Conservation (phyloP, 2,888 invertebrate species). For the Drosophila robusta region DNA sequence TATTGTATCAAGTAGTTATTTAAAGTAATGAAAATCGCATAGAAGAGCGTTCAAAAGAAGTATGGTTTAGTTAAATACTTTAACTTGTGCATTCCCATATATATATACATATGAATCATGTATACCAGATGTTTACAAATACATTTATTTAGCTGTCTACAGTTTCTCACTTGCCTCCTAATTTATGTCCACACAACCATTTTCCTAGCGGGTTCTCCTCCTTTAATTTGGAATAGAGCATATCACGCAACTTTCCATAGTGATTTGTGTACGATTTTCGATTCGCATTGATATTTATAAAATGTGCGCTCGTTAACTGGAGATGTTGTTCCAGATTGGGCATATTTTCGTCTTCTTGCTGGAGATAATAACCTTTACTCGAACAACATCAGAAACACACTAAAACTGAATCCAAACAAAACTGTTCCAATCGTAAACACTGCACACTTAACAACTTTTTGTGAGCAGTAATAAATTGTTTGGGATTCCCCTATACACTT, state of each 20-base stretch:
- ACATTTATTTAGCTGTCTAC: too few species aligned
- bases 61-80: too few species aligned
- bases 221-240: not conserved
- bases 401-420: not conserved
- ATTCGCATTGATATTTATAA: not conserved
- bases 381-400: not conserved
- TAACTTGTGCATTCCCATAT: too few species aligned
- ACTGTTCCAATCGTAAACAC: too few species aligned
- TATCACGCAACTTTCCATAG: not conserved
- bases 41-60: too few species aligned
- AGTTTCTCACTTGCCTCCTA: not conserved
- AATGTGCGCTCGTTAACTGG: not conserved
- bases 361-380: not conserved
- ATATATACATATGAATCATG: too few species aligned
- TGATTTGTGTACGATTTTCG: constrained; percentile 1
- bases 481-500: too few species aligned
- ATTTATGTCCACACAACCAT: constrained; percentile 1
- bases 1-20: too few species aligned
- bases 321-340: not conserved
- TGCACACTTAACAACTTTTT: too few species aligned
- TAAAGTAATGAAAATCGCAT: not conserved
- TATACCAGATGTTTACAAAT: too few species aligned
- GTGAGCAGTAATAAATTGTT: too few species aligned
- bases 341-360: not conserved
- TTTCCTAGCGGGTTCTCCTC: not conserved